These are phyloP conservation scores for Drosophila neotestacea DNA, from an alignment of 2,888 invertebrate species.

Conservation along the genomic window DNA sequence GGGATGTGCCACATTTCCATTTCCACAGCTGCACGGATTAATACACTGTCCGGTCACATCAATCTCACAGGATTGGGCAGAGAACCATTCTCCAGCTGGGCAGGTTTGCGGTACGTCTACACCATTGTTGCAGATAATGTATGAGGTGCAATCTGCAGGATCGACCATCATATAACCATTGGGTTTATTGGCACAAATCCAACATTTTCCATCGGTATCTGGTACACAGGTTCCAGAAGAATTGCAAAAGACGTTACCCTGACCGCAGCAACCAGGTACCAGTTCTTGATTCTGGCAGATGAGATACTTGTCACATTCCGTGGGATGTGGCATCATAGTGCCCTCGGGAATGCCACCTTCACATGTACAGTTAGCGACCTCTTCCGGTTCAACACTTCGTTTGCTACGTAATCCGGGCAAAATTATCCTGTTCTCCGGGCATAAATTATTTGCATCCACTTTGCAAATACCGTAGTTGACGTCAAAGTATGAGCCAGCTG, in stretches of 20 bases:
- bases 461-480: slow-evolving; percentile 43
- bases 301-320: slow-evolving; percentile 68
- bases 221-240: slow-evolving; percentile 52
- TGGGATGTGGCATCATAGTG: slow-evolving; percentile 54
- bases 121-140: slow-evolving; percentile 68
- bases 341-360: slow-evolving; percentile 66
- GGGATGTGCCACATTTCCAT: slow-evolving; percentile 70
- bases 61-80: slow-evolving; percentile 56
- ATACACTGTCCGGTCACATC: slow-evolving; percentile 77
- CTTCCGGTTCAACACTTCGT: slow-evolving; percentile 37
- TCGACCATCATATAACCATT: slow-evolving; percentile 70
- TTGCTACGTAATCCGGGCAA: slow-evolving; percentile 25
- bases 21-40: slow-evolving; percentile 72
- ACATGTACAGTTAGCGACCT: slow-evolving; percentile 48
- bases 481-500: slow-evolving; percentile 61
- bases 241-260: slow-evolving; percentile 69
- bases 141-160: slow-evolving; percentile 71
- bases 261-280: slow-evolving; percentile 68
- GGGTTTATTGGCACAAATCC: slow-evolving; percentile 66
- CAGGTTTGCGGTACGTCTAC: slow-evolving; percentile 59
- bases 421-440: slow-evolving; percentile 49
- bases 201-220: slow-evolving; percentile 62
- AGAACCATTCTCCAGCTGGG: slow-evolving; percentile 62
- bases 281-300: slow-evolving; percentile 66
- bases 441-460: slow-evolving; percentile 40